Percentiles rank a stretch among this genome's conserved stretches.
phyloP scores from a whole-genome alignment of 1,140 invertebrate species.

The Goniozus legneri region DNA sequence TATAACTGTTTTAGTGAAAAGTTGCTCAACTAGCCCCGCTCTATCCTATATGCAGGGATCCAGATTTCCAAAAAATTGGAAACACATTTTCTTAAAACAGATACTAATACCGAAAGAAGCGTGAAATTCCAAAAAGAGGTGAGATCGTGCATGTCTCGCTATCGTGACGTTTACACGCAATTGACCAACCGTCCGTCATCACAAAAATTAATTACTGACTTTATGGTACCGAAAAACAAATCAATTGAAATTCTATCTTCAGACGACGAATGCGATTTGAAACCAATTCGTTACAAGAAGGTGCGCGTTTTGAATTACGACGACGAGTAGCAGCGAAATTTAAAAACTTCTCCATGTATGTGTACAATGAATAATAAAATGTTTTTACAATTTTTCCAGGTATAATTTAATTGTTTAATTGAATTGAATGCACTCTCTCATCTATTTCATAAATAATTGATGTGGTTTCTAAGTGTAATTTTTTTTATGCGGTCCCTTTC shows the following conservation, averaged over 20 bases:
- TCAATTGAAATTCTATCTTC: constrained; percentile 8
- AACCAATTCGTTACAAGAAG: constrained; percentile 5
- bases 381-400: constrained; percentile 6
- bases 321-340: constrained; percentile 8
- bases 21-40: too few species aligned
- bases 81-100: constrained; percentile 11
- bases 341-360: constrained; percentile 11
- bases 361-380: constrained; percentile 15
- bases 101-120: constrained; percentile 5
- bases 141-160: constrained; percentile 3
- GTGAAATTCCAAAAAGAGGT: constrained; percentile 8
- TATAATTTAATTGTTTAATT: constrained; percentile 14
- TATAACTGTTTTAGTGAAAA: too few species aligned
- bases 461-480: constrained; percentile 2
- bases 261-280: constrained; percentile 6
- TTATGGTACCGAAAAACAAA: constrained; percentile 7
- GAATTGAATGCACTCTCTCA: constrained; percentile 9
- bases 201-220: constrained; percentile 11
- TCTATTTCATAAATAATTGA: constrained; percentile 5
- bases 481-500: not conserved
- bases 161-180: constrained; percentile 9
- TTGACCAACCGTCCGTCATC: constrained; percentile 3
- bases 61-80: constrained; percentile 8
- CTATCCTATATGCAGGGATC: constrained; percentile 11
- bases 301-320: constrained; percentile 14